Percentiles rank a stretch among this genome's conserved stretches.
These are phyloP conservation scores for Rafetus swinhoei DNA, from an alignment of 2,113 vertebrate species.

Conservation along the genomic window DNA sequence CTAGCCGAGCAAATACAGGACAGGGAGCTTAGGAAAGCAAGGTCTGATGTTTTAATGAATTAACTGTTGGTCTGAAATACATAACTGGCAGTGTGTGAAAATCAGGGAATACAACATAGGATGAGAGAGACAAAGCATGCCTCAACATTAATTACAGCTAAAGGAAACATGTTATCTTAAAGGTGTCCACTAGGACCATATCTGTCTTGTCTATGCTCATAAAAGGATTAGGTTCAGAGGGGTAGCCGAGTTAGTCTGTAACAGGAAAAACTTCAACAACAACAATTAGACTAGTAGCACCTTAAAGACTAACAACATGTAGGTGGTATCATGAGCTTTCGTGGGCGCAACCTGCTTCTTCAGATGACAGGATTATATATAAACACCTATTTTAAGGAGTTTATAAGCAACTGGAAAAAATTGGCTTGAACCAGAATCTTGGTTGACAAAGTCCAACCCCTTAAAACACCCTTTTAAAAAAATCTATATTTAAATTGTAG, in stretches of 20 bases:
- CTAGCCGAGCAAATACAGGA: not conserved
- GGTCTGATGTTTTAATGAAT: constrained; percentile 9
- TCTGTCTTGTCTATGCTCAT: constrained; percentile 18
- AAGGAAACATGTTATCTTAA: not conserved
- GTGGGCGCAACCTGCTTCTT: no score
- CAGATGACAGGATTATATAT: no score
- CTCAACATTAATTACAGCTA: not conserved
- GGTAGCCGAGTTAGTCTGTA: no score
- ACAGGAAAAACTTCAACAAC: no score
- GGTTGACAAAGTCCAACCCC: constrained; percentile 51
- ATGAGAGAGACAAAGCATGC: not conserved
- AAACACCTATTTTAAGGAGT: not conserved
- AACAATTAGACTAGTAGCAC: no score
- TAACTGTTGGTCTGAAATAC: constrained; percentile 39
- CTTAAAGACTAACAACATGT: no score
- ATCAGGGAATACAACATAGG: constrained; percentile 20
- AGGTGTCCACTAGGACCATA: not conserved
- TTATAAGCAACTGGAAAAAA: not conserved
- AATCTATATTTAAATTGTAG: constrained; percentile 48
- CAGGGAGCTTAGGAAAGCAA: constrained; percentile 16
- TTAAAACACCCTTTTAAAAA: constrained; percentile 52
- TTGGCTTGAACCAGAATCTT: constrained; percentile 44
- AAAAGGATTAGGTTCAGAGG: not conserved
- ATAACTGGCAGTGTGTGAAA: constrained; percentile 45
- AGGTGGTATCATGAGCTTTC: no score